Evolutionary conservation across 1,140 invertebrate species (phyloP), one percentile per base, ranked within the genome.

Genomic region (Neodiprion fabricii): DNA sequence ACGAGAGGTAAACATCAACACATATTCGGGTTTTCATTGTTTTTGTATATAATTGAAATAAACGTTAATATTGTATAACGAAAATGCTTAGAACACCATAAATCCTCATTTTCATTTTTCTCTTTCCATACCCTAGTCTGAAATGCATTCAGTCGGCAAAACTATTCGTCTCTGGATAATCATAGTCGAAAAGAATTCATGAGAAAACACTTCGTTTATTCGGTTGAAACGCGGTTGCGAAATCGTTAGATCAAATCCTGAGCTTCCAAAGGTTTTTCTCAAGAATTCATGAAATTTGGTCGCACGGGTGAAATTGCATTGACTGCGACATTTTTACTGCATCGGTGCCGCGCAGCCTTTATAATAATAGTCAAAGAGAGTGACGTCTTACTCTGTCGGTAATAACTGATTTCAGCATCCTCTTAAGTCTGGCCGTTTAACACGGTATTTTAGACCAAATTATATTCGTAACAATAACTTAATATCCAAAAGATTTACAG

Each of bases 1-100:
- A 67, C 48, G 67, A n/a, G 28, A 23, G 47, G 47, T 23, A 69
- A 48, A n/a, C 28, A 61, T n/a, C 4, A n/a, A 67, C 17, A 23
- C 48, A 67, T 65, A 61, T 40, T 69, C 14, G 67, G 67, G 53
- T 65, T 28, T 71, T 73, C 73, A 76, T 79, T 84, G 80, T 40
- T 85, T 87, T 86, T 86, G 81, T 87, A 86, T 83, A 85, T 85
- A 71, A 23, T 76, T 71, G 79, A 79, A 86, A 86, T 86, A 86
- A 85, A 86, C 78, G 78, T 82, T 79, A 74, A 80, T 79, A 79
- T 81, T 80, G 28, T 79, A 80, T 40, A 40, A 40, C 28, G 49
- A 75, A 70, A 78, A 74, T 67, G 10, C 48, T 9, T 61, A 67
- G 50, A 67, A 50, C 12, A 50, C 12, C 17, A 66, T 73, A 17